These are phyloP conservation scores for Drosophila melanogaster DNA, from an alignment of 1,140 invertebrate genomes.

Conservation along the genomic window DNA sequence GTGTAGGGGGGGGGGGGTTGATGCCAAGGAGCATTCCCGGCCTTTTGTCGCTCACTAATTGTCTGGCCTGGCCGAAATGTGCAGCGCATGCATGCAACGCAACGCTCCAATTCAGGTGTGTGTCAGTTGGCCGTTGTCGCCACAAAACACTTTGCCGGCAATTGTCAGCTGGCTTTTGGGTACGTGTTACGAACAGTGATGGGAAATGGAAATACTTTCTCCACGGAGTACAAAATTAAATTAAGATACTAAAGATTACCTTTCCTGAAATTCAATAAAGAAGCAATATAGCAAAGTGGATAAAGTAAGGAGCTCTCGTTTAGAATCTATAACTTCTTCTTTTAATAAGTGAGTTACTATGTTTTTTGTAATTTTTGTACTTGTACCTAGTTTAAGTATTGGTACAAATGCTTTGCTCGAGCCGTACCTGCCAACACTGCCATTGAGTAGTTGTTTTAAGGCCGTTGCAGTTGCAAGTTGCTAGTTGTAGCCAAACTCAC, in stretches of 20 bases:
- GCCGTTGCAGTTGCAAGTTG: conserved; percentile 33
- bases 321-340: neutral
- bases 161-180: conserved; percentile 59
- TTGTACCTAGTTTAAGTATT: neutral
- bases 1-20: neutral
- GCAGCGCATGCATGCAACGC: conserved; percentile 63
- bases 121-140: conserved; percentile 75
- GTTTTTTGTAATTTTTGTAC: neutral
- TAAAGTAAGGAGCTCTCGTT: no score
- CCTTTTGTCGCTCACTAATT: conserved; percentile 79
- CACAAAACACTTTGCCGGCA: conserved; percentile 80
- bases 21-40: conserved; percentile 21
- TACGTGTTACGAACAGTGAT: conserved; percentile 8
- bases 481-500: conserved; percentile 60
- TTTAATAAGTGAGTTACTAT: neutral
- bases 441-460: conserved; percentile 20
- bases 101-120: conserved; percentile 79
- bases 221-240: neutral
- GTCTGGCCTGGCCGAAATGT: conserved; percentile 74
- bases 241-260: neutral
- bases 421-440: conserved; percentile 3
- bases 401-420: no score
- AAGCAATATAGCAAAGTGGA: no score
- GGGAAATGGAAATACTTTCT: neutral
- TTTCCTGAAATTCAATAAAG: neutral